A percentile compares a stretch with the other conserved stretches of the same genome.
Evolutionary conservation across 2,888 invertebrate species (phyloP).

Genomic region (Homarus gammarus): DNA sequence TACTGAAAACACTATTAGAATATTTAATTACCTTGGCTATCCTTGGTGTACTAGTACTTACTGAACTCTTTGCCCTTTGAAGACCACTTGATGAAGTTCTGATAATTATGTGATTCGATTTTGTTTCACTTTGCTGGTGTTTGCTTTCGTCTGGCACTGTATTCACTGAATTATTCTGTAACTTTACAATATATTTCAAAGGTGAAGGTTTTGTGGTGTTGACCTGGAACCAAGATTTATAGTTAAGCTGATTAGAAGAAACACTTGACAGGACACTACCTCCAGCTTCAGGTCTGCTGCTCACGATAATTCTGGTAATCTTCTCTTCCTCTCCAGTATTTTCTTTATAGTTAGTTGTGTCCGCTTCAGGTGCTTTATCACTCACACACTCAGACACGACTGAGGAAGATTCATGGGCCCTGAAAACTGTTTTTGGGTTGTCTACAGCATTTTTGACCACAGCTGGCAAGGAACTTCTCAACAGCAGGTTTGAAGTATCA

Average conservation of each 20-base stretch:
- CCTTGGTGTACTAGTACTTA: not conserved
- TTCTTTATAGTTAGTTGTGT: not conserved
- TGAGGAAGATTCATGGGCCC: not conserved
- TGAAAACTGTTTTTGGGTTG: not conserved
- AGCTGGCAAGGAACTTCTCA: not conserved
- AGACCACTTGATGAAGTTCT: slow-evolving; percentile 2
- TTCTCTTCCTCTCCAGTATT: not conserved
- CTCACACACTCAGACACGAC: not conserved
- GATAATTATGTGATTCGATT: slow-evolving; percentile 13
- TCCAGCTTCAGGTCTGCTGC: not conserved
- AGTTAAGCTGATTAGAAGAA: not conserved
- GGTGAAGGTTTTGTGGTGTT: not conserved
- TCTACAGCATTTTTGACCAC: not conserved
- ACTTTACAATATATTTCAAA: slow-evolving; percentile 18
- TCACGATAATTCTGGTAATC: not conserved
- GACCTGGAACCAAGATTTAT: not conserved
- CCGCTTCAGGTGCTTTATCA: not conserved
- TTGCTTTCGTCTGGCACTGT: not conserved
- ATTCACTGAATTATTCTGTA: not conserved
- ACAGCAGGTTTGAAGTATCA: not conserved
- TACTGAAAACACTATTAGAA: not conserved
- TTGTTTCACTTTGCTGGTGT: not conserved
- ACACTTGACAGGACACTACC: not conserved
- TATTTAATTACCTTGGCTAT: slow-evolving; percentile 14
- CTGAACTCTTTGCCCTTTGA: not conserved